phyloP scores from a whole-genome alignment of 2,797 vertebrate species.

The Phoebastria nigripes region DNA sequence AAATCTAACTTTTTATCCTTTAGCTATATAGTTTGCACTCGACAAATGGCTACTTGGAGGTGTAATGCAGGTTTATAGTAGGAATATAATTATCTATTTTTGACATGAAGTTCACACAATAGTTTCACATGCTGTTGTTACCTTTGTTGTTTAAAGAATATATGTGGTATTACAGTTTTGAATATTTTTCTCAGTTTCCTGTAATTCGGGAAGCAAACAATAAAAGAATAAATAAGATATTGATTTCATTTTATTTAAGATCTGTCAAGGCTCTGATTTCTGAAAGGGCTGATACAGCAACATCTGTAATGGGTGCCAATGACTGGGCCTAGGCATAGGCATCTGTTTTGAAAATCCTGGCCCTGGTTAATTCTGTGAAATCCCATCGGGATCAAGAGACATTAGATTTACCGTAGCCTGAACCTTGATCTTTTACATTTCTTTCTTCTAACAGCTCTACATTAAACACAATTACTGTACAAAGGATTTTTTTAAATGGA shows the following conservation, averaged over 20 bases:
- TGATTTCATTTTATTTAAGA: not conserved
- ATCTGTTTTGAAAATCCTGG: not conserved
- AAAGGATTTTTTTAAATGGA: not conserved
- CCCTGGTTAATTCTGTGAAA: not conserved
- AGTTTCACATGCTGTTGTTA: not conserved
- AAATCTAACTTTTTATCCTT: not conserved
- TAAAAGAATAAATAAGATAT: not conserved
- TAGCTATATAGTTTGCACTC: not conserved
- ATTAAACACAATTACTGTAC: not conserved
- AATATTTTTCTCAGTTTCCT: not conserved
- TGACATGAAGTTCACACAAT: not conserved
- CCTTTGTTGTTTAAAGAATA: not conserved
- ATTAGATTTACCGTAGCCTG: not conserved
- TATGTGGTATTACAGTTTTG: not conserved
- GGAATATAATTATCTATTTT: not conserved
- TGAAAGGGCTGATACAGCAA: not conserved
- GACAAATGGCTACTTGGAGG: not conserved
- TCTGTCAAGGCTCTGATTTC: not conserved
- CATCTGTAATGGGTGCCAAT: not conserved
- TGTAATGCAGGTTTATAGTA: not conserved
- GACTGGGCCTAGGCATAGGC: not conserved
- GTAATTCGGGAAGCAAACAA: not conserved
- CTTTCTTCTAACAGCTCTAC: not conserved
- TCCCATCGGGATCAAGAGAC: not conserved
- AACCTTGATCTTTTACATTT: not conserved